Conservation (phyloP, 64 coral and sea anemone genomes). For the Actinia tenebrosa region DNA sequence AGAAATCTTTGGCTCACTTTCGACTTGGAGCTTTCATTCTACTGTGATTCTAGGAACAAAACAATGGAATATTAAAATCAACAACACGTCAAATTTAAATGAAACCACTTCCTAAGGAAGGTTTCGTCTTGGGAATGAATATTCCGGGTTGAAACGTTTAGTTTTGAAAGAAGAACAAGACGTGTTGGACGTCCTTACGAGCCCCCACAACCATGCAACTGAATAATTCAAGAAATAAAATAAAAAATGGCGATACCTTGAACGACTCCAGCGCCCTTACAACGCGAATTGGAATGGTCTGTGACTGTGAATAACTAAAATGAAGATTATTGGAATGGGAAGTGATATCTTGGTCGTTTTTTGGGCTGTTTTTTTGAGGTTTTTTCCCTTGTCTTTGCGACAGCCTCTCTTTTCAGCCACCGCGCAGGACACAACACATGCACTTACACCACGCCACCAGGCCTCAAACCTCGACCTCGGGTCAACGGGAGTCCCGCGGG, state of each 20-base stretch:
- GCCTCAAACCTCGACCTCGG: constrained; percentile 57
- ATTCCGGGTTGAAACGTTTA: constrained; percentile 28
- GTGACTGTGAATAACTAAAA: neutral
- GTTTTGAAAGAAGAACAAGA: constrained; percentile 53
- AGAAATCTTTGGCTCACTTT: constrained; percentile 62
- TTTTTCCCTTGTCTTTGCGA: constrained; percentile 36
- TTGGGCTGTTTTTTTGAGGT: constrained; percentile 20
- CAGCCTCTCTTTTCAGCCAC: constrained; percentile 49
- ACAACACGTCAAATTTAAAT: neutral
- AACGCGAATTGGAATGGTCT: neutral
- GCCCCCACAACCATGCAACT: constrained; percentile 93
- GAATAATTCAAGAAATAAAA: constrained; percentile 99
- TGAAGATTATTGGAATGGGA: neutral
- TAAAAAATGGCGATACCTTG: constrained; percentile 85
- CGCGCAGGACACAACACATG: constrained; percentile 99
- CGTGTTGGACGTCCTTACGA: constrained; percentile 71
- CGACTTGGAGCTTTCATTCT: constrained; percentile 84
- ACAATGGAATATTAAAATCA: constrained; percentile 1
- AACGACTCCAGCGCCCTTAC: constrained; percentile 48
- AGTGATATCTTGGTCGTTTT: constrained; percentile 1
- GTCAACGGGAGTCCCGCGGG: constrained; percentile 19
- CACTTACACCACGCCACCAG: constrained; percentile 44
- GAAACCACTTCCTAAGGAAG: neutral
- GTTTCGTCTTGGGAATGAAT: neutral
- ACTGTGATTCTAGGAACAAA: constrained; percentile 15